phyloP scores from a whole-genome alignment of 1,140 invertebrate species.

The Brachionus rotundiformis region DNA sequence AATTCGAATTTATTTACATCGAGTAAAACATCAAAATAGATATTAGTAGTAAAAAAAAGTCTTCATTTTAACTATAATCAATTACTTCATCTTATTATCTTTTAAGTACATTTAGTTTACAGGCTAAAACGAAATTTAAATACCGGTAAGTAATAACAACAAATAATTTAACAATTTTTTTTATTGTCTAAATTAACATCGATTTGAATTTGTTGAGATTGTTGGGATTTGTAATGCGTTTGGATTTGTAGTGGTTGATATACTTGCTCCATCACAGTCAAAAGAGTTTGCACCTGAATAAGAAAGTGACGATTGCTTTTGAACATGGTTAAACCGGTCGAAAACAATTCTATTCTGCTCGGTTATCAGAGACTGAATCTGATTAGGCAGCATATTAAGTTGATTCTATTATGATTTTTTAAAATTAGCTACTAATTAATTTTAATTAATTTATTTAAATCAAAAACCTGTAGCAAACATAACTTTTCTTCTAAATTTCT shows the following conservation, averaged over 20 bases:
- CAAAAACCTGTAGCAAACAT: conserved; percentile 34
- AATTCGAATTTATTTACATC: conserved; percentile 1
- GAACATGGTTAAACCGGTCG: background rate
- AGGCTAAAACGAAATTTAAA: background rate
- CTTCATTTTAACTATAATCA: background rate
- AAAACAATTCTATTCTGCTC: conserved; percentile 43
- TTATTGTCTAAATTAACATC: conserved; percentile 30
- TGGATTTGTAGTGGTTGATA: background rate
- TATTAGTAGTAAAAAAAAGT: background rate
- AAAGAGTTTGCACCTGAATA: conserved; percentile 49
- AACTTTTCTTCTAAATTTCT: conserved; percentile 48
- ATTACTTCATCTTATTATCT: background rate
- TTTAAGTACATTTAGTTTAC: conserved; percentile 1
- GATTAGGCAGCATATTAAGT: conserved; percentile 24
- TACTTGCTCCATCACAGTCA: conserved; percentile 41
- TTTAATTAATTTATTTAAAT: background rate
- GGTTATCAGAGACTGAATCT: conserved; percentile 19
- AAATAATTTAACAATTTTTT: conserved; percentile 8
- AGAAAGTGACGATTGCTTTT: conserved; percentile 46
- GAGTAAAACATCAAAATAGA: background rate
- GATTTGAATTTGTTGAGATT: conserved; percentile 38
- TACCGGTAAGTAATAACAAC: conserved; percentile 32
- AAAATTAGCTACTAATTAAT: background rate
- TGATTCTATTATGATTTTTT: conserved; percentile 28
- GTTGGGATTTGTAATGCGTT: conserved; percentile 45